Percentiles rank a stretch among this genome's conserved stretches.
phyloP scores from a whole-genome alignment of 2,113 vertebrate genomes.

The Otis tarda region DNA sequence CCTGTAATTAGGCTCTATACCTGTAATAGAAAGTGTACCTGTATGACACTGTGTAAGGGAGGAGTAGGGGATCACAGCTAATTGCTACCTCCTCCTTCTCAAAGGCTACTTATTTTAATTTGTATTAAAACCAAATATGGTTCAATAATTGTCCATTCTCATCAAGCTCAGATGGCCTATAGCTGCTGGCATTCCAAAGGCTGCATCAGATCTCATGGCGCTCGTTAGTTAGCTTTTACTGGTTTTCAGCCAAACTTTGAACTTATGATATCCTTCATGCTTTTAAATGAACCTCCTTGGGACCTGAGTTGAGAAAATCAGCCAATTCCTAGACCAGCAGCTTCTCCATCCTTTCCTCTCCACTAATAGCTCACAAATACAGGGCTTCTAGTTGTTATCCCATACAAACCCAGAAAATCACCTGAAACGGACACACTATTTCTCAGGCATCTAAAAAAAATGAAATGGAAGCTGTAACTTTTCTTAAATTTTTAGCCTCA shows the following conservation, averaged over 20 bases:
- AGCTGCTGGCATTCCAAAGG: background rate
- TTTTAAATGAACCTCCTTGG: background rate
- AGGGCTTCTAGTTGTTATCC: background rate
- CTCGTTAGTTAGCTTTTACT: background rate
- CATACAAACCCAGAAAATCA: background rate
- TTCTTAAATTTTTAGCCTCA: background rate
- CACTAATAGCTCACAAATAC: background rate
- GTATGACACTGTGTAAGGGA: background rate
- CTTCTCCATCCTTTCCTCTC: background rate
- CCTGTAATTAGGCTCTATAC: background rate
- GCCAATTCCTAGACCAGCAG: background rate
- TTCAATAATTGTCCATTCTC: background rate
- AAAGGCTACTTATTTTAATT: background rate
- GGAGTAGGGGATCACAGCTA: background rate
- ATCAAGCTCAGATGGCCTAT: background rate
- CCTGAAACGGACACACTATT: background rate
- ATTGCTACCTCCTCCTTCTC: background rate
- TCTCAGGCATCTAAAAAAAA: background rate
- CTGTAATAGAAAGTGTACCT: background rate
- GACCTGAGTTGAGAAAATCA: background rate
- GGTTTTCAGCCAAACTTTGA: background rate
- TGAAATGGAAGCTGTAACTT: background rate
- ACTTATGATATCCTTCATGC: background rate
- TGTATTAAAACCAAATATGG: background rate
- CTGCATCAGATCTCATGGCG: background rate